Evolutionary conservation across 2,888 invertebrate genomes (phyloP), one percentile per base, ranked within the genome.

Genomic region (Xestia ashworthii): DNA sequence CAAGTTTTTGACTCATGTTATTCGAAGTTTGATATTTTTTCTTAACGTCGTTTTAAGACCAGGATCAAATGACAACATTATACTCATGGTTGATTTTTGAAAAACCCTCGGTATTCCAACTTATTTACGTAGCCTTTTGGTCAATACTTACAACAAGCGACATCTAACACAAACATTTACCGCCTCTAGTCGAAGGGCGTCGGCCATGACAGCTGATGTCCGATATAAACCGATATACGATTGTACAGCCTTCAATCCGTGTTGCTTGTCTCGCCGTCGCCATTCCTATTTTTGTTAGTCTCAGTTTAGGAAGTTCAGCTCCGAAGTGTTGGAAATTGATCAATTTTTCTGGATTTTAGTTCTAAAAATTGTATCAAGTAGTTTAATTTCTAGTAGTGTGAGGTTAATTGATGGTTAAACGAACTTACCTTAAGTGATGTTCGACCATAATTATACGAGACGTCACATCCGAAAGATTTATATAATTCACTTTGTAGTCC

Each of bases 221-320:
- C 86, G 80, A 91, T 87, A 89, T 82, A 89, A 87, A 84, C 74
- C 86, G 84, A 82, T 89, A 83, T 72, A 84, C 86, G 76, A 74
- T 75, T 72, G 78, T 84, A 73, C 74, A 83, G 81, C 85, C 78
- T 90, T 88, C 89, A 84, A 90, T 86, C 80, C 81, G 62, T 80
- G 71, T 82, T 68, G 69, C 73, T 82, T 65, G 79, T 81, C 69
- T 79, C 80, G 78, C 74, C 74, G 74, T 67, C 58, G 69, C 78
- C 55, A 53, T 66, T 69, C 68, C 71, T 80, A 76, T 71, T 83
- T 82, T 83, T 86, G 66, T 86, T 85, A 58, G 64, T 68, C 69
- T 41, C 16, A 48, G 76, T 84, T 80, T 82, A 70, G 75, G 53
- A 38, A 65, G 41, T 80, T 73, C 55, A 62, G 76, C 74, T 64